Evolutionary conservation across 2,113 vertebrate genomes (phyloP), one percentile per base, ranked within the genome.

Genomic region (Orcinus orca): DNA sequence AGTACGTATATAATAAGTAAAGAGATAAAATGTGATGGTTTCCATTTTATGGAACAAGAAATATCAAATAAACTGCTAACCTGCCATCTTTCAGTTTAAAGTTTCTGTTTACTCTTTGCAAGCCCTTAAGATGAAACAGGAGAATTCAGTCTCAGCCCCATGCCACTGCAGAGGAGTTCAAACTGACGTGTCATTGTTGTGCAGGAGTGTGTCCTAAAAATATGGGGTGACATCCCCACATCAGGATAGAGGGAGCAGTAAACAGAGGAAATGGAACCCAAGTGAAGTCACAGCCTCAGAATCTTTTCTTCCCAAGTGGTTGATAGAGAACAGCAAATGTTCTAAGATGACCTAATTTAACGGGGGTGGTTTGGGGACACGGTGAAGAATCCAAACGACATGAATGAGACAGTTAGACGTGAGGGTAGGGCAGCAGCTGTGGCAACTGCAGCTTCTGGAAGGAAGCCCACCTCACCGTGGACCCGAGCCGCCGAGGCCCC

Each of bases 381-480:
- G 29, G 95, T 68, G 81, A 86, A 44, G 80, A 55, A 20, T 82
- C 47, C 47, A 50, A 58, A 26, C 77, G 71, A 26, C 33, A 29
- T 33, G 47, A 73, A 25, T 5, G 53, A 90, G 79, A 92, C 0
- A 0, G 20, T 12, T 29, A 29, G 95, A 88, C 71, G 41, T 5
- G 77, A 36, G 87, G 85, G 68, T 1, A 13, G 10, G 55, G 95
- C 90, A 67, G 88, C 90, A 95, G 97, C 97, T 81, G 82, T 29
- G 71, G 58, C 98, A 97, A 88, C 97, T 96, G 97, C 86, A n/a
- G 95, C 96, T 94, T 38, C 93, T 5, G 60, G 60, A 31, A 90
- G 50, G 80, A 50, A 65, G 26, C n/a, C 31, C 1, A 31, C 44
- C 77, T 41, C 77, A 13, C n/a, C 58, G 1, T 1, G 3, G 36